Base-by-base conservation (phyloP, 2,797 vertebrate genomes). In the Bovichtus variegatus region DNA sequence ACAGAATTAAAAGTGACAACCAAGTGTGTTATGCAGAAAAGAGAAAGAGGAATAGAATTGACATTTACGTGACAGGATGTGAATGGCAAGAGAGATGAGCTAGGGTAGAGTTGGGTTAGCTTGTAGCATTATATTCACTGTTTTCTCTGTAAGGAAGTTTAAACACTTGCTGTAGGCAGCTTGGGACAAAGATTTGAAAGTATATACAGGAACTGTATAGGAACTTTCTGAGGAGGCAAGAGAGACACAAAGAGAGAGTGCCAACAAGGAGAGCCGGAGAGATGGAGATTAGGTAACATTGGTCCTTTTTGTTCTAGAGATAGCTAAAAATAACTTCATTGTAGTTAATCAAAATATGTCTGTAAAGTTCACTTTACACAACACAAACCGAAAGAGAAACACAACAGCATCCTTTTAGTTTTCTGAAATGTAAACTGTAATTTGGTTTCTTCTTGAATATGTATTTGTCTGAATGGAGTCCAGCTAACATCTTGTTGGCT, bases 1-100 rank as follows among this genome's bases (percentile, higher is more conserved):
- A 73, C 36, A 21, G 16, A 83, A 82, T 76, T 66, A 46, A 74
- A 80, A 68, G 50, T 68, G 66, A 72, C 36, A 81, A 71, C 41
- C 23, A 18, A 65, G 8, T 36, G 36, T 29, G 41, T 47, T 49
- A 19, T 25, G 64, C 34, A 71, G 58, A 47, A 50, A 77, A 63
- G 66, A 70, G 46, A 68, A 85, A 68, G 61, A 15, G 43, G 58
- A 72, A 71, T 68, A 41, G 38, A 73, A 69, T 40, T 44, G 10
- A 73, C 81, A 72, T 65, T 38, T 27, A 54, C 73, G 40, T 69
- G 61, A 54, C 38, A 19, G 58, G 64, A 80, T 64, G 41, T 79
- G 60, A 79, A 74, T 55, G 60, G 73, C 21, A 38, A 44, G 51
- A 49, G 25, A 51, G 54, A 61, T 54, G 36, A 77, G 58, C 21